Evolutionary conservation across 2,113 vertebrate genomes (phyloP).

Genomic region (Megaceryle maxima): DNA sequence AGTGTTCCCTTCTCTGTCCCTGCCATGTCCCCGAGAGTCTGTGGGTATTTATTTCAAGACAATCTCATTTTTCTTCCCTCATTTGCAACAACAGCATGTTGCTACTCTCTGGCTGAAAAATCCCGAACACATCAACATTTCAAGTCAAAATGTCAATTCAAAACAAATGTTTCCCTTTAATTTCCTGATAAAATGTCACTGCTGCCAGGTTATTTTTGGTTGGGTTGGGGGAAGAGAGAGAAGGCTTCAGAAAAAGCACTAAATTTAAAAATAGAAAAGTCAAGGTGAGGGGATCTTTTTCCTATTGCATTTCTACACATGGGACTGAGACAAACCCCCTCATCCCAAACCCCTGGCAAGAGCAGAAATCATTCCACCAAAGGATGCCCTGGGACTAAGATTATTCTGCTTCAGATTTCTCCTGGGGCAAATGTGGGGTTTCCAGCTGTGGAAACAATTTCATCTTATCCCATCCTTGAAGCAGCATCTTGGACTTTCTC

Average conservation of each 20-base stretch:
- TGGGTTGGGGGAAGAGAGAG: neutral
- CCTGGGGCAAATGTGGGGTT: neutral
- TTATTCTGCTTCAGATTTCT: neutral
- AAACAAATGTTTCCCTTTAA: conserved; percentile 64
- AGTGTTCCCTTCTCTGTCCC: neutral
- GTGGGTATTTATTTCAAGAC: neutral
- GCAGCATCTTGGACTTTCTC: neutral
- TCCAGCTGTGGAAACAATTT: neutral
- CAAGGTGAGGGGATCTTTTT: neutral
- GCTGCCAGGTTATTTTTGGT: conserved; percentile 31
- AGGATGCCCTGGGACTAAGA: neutral
- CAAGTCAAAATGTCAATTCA: conserved; percentile 58
- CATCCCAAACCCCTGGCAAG: neutral
- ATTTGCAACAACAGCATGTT: neutral
- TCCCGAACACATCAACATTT: conserved; percentile 36
- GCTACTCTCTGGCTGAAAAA: neutral
- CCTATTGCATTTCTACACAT: rapidly evolving
- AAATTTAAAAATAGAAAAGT: neutral
- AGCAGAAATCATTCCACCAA: neutral
- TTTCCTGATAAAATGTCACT: conserved; percentile 56
- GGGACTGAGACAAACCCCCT: neutral
- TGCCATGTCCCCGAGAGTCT: rapidly evolving
- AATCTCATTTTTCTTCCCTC: neutral
- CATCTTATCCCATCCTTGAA: neutral
- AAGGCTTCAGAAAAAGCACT: neutral